Evolutionary conservation across 2,888 invertebrate genomes (phyloP), one percentile per base, ranked within the genome.

Genomic region (Drosophila greeni): DNA sequence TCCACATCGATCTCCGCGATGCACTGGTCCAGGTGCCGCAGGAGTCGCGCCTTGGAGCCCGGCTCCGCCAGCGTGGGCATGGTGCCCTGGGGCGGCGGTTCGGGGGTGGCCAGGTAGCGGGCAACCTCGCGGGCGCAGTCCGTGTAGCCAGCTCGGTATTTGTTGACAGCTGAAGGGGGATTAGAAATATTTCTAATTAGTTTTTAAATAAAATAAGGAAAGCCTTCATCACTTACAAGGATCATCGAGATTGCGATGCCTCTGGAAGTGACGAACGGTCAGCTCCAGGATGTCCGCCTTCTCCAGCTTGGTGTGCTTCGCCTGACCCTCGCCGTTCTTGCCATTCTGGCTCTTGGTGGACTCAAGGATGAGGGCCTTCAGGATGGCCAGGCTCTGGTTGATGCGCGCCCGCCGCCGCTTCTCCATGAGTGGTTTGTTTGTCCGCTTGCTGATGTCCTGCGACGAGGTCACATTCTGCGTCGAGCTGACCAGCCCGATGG

Each of bases 221-320:
- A 23, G 36, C 11, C 0, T 3, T 2, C 24, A 11, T 24, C 2
- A 78, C 80, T 79, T 76, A 85, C 91, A 90, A 59, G 91, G 91
- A 73, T 91, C 91, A 73, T 93, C 92, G 34, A 93, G 88, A 73
- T 92, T 92, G 72, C 94, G 91, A 85, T 94, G 94, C 74, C 93
- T 89, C 87, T 95, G 95, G 73, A 96, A 92, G 87, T 95, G 95
- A 62, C 94, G 91, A 51, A 95, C 95, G 2, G 95, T 95, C 87
- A 95, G 90, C 88, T 95, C 95, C 70, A 95, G 89, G 76, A 95
- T 95, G 88, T 95, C 95, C 16, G 88, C 88, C 87, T 95, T 95
- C 88, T 95, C 95, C 87, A 95, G 90, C 89, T 95, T 95, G 68
- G 94, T 93, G 86, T 95, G 95, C 84, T 93, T 93, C 14, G 93